These are phyloP conservation scores for Bos indicus DNA, from an alignment of 2,113 vertebrate genomes.

Conservation along the genomic window DNA sequence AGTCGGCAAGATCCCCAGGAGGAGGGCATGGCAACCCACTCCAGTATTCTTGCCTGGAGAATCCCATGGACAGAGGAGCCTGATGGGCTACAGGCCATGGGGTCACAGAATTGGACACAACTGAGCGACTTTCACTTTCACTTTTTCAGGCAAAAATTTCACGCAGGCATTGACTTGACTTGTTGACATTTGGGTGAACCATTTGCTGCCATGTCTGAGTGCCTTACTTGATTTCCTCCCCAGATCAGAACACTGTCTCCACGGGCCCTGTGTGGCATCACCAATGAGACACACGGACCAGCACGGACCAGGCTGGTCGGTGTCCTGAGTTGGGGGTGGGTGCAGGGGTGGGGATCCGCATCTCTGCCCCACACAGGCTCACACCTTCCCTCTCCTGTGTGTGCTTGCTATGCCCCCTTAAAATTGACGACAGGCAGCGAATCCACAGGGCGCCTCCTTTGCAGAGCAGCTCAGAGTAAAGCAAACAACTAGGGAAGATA, in stretches of 20 bases:
- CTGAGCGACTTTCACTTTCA: neutral
- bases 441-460: neutral
- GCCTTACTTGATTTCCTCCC: neutral
- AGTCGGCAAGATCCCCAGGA: neutral
- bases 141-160: neutral
- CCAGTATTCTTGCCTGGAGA: neutral
- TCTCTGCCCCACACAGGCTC: neutral
- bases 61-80: neutral
- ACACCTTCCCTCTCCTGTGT: neutral
- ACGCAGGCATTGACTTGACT: neutral
- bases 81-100: neutral
- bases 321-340: neutral
- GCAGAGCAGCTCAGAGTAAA: neutral
- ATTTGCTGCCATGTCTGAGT: neutral
- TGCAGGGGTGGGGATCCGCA: neutral
- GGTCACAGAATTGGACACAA: neutral
- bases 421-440: accelerated
- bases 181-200: neutral
- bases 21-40: neutral
- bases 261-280: accelerated
- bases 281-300: neutral
- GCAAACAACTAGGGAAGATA: neutral
- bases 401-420: neutral
- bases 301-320: neutral
- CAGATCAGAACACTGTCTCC: neutral